Base-by-base conservation (phyloP, 2,797 vertebrate species). In the Manis crassicaudata region DNA sequence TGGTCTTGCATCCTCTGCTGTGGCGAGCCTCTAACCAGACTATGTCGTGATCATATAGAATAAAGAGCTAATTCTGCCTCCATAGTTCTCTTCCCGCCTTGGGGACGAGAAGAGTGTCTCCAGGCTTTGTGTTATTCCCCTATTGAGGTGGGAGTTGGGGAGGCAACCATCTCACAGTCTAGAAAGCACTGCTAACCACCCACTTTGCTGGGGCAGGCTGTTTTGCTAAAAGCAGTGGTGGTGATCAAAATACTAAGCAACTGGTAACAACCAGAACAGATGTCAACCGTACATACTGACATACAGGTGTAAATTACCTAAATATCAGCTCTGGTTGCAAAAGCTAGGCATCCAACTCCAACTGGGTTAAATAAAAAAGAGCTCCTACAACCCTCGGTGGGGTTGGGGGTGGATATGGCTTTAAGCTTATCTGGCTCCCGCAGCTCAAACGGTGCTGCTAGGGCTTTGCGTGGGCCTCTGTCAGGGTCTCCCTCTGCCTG, bases 231-330 rank as follows among this genome's bases (percentile, higher is more conserved):
- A 76, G n/a, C 20, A 32, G 3, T 37, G 62, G 65, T 52, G 37
- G 77, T 77, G n/a, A 96, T 94, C 50, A 90, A 63, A 92, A 37
- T 80, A 62, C 46, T 81, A 27, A 76, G 37, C 56, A 79, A 56
- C 62, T 23, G 52, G 4, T 65, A 92, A 82, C 21, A 75, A 35
- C 54, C n/a, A 76, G 32, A 62, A 43, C 12, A 76, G 52, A 84
- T 37, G 67, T 50, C 62, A 29, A 52, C 21, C 58, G 2, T 12
- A 46, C 54, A 50, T 43, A 73, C 65, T 68, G 35, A 27, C 40
- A 35, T 23, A 40, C 17, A 82, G 83, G 56, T 89, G 12, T 70
- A 77, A 65, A 54, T 50, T 11, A 82, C 54, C 81, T 77, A 43
- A 67, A 25, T 75, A 20, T 75, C 35, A 46, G 5, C 37, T 76